Evolutionary conservation across 2,113 vertebrate species (phyloP), one percentile per base, ranked within the genome.

Genomic region (Perognathus longimembris): DNA sequence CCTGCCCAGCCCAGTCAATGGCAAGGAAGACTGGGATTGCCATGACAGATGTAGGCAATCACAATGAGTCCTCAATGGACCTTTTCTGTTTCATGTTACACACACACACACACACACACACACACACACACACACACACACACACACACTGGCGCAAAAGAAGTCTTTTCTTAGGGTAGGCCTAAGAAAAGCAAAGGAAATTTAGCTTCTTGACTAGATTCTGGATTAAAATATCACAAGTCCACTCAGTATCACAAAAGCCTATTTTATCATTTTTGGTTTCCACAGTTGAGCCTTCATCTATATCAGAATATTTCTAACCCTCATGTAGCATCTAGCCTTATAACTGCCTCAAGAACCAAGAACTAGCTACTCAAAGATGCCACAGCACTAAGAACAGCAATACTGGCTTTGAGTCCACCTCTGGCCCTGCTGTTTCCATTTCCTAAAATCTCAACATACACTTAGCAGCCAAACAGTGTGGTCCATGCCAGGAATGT

Each of bases 101-200:
- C 30, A 20, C 5, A 0, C 6, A 45, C 24, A 54, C 50, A 59
- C 30, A 20, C 5, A 0, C 6, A 45, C 24, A 54, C 50, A 59
- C 30, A 20, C 5, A 0, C 6, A 45, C 24, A 54, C 50, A 59
- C 30, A 20, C 5, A 0, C 6, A 45, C 24, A 54, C 50, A 59
- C 30, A 20, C 5, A 0, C 6, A 45, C 24, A 54, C 50, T 54
- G 17, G 50, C 50, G 26, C 15, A 57, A 40, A 84, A 17, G 17
- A 45, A 36, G 17, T 3, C 5, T 11, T 17, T n/a, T n/a, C n/a
- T 14, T 38, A 57, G 30, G 18, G 1, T 28, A 63, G n/a, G 28
- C 42, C 11, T 45, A 17, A 22, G 26, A 18, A 54, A 54, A 54
- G 50, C 14, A 54, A 54, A 54, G 14, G 40, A 57, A 63, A 71